phyloP scores from a whole-genome alignment of 2,797 vertebrate genomes.

The Phalloptychus januarius region DNA sequence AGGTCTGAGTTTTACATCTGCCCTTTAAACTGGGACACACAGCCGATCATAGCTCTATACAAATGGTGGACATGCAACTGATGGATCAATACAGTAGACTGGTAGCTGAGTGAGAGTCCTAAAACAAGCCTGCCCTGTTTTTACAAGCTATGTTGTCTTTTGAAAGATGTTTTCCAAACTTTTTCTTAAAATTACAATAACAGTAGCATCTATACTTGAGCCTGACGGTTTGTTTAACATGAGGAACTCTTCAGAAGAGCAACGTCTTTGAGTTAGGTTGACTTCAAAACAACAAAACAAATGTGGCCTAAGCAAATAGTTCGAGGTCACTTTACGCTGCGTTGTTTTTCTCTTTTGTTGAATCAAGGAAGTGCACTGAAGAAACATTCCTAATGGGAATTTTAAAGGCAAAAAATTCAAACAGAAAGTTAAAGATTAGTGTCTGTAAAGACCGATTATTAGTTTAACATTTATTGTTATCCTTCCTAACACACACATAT shows the following conservation, averaged over 20 bases:
- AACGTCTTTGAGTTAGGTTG: slow-evolving; percentile 66
- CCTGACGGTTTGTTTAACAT: not conserved
- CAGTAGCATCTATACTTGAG: not conserved
- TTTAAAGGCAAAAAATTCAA: not conserved
- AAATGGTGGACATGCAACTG: slow-evolving; percentile 45
- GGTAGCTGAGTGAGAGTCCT: slow-evolving; percentile 54
- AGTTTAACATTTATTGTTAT: no score
- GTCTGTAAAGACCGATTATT: no score
- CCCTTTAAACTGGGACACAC: slow-evolving; percentile 74
- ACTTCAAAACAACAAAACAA: slow-evolving; percentile 65
- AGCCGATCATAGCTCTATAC: slow-evolving; percentile 15
- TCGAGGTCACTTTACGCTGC: slow-evolving; percentile 24
- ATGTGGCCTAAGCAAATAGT: slow-evolving; percentile 40
- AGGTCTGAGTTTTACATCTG: slow-evolving; percentile 60
- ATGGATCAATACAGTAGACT: slow-evolving; percentile 64
- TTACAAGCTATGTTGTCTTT: not conserved
- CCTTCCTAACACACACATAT: not conserved
- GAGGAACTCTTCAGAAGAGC: not conserved
- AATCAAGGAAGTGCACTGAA: not conserved
- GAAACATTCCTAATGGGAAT: not conserved
- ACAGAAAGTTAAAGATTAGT: not conserved
- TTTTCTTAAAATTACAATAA: not conserved
- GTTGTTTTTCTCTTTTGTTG: not conserved
- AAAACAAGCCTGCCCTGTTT: slow-evolving; percentile 10
- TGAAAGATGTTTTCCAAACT: slow-evolving; percentile 4